Conservation (phyloP, 2,797 vertebrate species). For the Sebastes steindachneri region DNA sequence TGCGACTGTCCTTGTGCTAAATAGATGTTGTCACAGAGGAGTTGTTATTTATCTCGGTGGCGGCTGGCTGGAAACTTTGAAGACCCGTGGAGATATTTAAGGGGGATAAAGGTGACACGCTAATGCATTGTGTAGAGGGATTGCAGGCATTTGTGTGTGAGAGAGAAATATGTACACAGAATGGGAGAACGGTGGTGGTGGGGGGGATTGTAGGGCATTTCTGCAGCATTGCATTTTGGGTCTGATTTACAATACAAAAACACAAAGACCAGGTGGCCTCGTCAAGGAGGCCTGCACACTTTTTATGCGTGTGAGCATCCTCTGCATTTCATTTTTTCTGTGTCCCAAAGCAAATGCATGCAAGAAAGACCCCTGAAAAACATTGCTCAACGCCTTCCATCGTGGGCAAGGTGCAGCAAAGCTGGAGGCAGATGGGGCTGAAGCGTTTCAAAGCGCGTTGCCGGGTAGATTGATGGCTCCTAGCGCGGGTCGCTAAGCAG, state of each 20-base stretch:
- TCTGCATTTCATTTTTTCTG: not conserved
- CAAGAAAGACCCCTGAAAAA: constrained; percentile 6
- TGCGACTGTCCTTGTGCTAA: constrained; percentile 57
- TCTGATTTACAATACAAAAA: constrained; percentile 32
- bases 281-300: not conserved
- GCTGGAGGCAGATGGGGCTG: constrained; percentile 48
- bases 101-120: constrained; percentile 13
- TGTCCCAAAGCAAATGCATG: constrained; percentile 1
- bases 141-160: constrained; percentile 21
- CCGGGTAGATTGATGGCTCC: constrained; percentile 60
- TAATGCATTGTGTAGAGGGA: constrained; percentile 22
- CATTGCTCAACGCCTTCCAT: constrained; percentile 15
- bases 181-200: not conserved
- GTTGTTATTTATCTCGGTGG: constrained; percentile 57
- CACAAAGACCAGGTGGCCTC: constrained; percentile 29
- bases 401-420: constrained; percentile 30
- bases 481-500: constrained; percentile 54
- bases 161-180: constrained; percentile 6
- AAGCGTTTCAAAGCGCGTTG: constrained; percentile 36
- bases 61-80: constrained; percentile 38
- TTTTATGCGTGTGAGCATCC: not conserved
- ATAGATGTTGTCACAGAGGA: constrained; percentile 64
- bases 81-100: constrained; percentile 46
- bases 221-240: constrained; percentile 12
- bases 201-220: not conserved